Evolutionary conservation across 2,888 invertebrate species (phyloP).

Genomic region (Frankliniella fusca): DNA sequence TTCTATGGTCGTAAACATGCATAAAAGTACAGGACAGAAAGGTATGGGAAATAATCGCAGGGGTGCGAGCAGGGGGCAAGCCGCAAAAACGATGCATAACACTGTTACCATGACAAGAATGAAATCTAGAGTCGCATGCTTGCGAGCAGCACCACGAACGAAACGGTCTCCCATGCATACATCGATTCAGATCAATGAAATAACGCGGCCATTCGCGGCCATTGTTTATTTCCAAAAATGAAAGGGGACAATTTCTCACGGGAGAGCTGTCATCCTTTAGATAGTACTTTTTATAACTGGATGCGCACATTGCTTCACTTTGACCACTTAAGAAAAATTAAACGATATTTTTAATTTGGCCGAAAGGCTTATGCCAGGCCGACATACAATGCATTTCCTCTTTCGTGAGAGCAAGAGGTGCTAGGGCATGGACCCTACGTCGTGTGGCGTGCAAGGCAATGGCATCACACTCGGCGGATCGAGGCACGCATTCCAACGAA

Average conservation of each 20-base stretch:
- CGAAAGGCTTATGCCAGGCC: no score
- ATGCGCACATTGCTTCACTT: no score
- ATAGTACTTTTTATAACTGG: no score
- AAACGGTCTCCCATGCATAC: not conserved
- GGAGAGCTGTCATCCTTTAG: no score
- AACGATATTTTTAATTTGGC: no score
- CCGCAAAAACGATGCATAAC: constrained; percentile 2
- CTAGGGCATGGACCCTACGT: not conserved
- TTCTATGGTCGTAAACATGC: not conserved
- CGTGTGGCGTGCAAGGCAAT: not conserved
- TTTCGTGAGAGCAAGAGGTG: not conserved
- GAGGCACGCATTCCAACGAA: not conserved
- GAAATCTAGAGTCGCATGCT: constrained; percentile 8
- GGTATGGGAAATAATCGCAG: not conserved
- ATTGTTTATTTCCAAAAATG: no score
- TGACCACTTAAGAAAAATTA: no score
- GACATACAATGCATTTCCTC: no score
- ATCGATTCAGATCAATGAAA: not conserved
- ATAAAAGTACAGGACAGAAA: not conserved
- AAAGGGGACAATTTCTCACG: no score
- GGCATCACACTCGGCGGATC: constrained; percentile 8
- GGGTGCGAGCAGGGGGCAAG: constrained; percentile 25
- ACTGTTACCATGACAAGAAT: constrained; percentile 3
- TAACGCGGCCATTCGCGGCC: not conserved
- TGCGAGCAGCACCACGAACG: not conserved